phyloP scores from a whole-genome alignment of 2,113 vertebrate genomes.

The Megaleporinus macrocephalus region DNA sequence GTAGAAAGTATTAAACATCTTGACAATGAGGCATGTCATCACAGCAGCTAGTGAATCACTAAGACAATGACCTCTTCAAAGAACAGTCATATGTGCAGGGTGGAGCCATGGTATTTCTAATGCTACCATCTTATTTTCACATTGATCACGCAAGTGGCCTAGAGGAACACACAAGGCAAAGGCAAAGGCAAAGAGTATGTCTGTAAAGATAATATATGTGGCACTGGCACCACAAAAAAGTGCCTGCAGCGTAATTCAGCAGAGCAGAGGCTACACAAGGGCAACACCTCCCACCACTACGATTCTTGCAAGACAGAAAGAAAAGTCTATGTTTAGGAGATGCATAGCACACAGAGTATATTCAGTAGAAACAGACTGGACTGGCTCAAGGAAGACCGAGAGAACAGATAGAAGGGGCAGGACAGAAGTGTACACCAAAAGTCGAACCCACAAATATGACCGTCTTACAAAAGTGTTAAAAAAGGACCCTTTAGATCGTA shows the following conservation, averaged over 20 bases:
- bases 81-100: not conserved
- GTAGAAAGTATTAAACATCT: conserved; percentile 2
- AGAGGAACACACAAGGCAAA: conserved; percentile 10
- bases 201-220: not conserved
- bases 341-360: conserved; percentile 3
- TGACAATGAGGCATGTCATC: not conserved
- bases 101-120: conserved; percentile 4
- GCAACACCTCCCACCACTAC: not conserved
- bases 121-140: not conserved
- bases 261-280: not conserved
- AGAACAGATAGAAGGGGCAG: conserved; percentile 33
- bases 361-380: not conserved
- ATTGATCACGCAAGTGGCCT: not conserved
- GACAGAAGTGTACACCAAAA: not conserved
- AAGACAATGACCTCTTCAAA: not conserved
- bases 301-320: not conserved
- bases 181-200: not conserved
- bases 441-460: not conserved
- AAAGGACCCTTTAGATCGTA: conserved; percentile 75
- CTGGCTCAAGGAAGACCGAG: conserved; percentile 56
- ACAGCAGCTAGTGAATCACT: not conserved
- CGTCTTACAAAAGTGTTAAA: conserved; percentile 5
- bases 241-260: not conserved
- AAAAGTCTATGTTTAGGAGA: not conserved
- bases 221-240: not conserved